Evolutionary conservation across 2,113 vertebrate genomes (phyloP), one percentile per base, ranked within the genome.

Genomic region (Prunella fulvescens): DNA sequence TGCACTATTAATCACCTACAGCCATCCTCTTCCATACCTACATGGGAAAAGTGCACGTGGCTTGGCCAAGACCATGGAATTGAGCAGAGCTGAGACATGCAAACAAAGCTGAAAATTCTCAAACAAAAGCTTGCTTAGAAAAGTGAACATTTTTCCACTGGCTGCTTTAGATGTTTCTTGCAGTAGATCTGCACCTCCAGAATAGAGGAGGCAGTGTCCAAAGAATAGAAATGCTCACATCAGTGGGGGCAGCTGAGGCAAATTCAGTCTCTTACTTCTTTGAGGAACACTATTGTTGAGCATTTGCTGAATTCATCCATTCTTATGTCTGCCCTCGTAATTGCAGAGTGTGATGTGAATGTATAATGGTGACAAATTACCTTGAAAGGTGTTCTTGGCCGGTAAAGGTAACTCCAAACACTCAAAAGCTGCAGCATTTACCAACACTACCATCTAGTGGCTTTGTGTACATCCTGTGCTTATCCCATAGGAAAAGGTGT

Each of bases 391-490:
- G 15, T 61, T 82, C 33, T 62, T 70, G 45, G 28, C 66, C 1
- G 4, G 13, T 35, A 25, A 81, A 96, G 85, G 69, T 79, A 81
- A 62, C 42, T 39, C 12, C 16, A 1, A 64, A 35, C 42, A 1
- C 31, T 48, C 28, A 23, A 28, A 77, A 88, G 57, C 85, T 79
- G 40, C 76, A 89, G 57, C 33, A 23, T 94, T 94, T 72, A 66
- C 71, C 69, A 94, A 93, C 79, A 94, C 88, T 95, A 95, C 96
- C 97, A 97, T 95, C 95, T 95, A 97, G 96, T 83, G 93, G 85
- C 81, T 92, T 19, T 26, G 42, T 25, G 40, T 56, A 14, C 54
- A 31, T 37, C 53, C 70, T 64, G 31, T 2, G 1, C 51, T 86
- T 81, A 37, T 72, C 88, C 80, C 80, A 6, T 5, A 69, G 82